Base-by-base conservation (phyloP, 2,797 vertebrate genomes). In the Telmatherina bonti region DNA sequence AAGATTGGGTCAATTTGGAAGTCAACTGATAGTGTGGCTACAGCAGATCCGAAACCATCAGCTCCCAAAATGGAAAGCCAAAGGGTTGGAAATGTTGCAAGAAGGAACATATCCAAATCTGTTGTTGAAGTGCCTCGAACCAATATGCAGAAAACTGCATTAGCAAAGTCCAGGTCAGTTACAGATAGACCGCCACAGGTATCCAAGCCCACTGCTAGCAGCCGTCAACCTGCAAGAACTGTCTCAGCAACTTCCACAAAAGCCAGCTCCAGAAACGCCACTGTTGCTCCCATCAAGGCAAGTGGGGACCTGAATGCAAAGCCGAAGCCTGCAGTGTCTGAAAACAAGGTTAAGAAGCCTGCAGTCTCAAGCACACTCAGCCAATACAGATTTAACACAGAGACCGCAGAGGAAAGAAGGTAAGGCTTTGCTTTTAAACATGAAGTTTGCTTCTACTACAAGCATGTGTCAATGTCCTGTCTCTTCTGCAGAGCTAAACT, bases 1-100 rank as follows among this genome's bases (percentile, higher is more conserved):
- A 99, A 97, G 89, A 91, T 99, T 36, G 96, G 96, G 70, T 96
- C 97, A 15, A 96, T 98, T 83, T 91, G 97, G 91, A 97, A 95
- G 84, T 85, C 92, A 8, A 62, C 75, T 16, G 74, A 68, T 64
- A 62, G 53, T 0, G 77, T 86, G 18, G 77, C 16, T 2, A 79
- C 54, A 1, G 60, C 45, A 1, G 83, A 79, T 30, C 26, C 36
- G 9, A 91, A 81, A 68, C 55, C 38, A 56, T 24, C 41, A 2
- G 79, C 38, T n/a, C 30, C 20, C 22, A 90, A 68, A 76, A 11
- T 1, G 0, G 74, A 79, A 9, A 70, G 20, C 20, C 68, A 72
- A 20, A 79, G 27, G 27, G 22, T 13, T 27, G 81, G 27, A 16
- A 73, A 80, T 29, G 8, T 67, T 18, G 47, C 59, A 13, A 2